Evolutionary conservation across 64 coral and sea anemone species (phyloP), one percentile per base, ranked within the genome.

Genomic region (Actinia equina): DNA sequence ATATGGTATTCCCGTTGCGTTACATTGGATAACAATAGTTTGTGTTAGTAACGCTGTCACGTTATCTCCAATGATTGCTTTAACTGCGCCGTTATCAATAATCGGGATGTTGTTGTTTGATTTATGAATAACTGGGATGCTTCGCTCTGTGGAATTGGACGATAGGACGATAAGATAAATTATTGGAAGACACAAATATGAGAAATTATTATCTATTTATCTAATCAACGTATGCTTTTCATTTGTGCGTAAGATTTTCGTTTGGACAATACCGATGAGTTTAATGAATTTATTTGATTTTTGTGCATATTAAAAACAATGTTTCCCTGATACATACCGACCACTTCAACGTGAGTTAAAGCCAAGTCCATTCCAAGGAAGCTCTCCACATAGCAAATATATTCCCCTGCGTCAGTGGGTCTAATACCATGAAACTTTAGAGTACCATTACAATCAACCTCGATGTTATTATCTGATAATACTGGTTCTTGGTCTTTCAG

Each of bases 321-420:
- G 52, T 53, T n/a, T n/a, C 46, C 30, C 52, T 54, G 52, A 78
- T 51, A 43, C 94, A 88, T 87, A 96, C 94, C 91, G 45, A 90
- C 79, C 42, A 96, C 88, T 19, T 87, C 93, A 52, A 96, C 64
- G 12, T 74, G 76, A 2, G 91, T 93, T 84, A 96, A 90, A 46
- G 94, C 91, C 83, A 96, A 90, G 59, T 96, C 94, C 77, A 96
- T 83, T 71, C 94, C 94, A 9, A 96, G 88, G 23, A 90, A 96
- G 41, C 86, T 96, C 71, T 96, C 84, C 25, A 93, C 91, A 55
- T 87, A 87, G 69, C 94, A 96, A 11, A 84, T 67, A 61, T 93
- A 96, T 44, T 96, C 94, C 17, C 91, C 94, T 12, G 91, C 88
- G 25, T 96, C 94, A 16, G 60, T 63, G 5, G 23, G 30, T 63